phyloP scores from a whole-genome alignment of 2,888 invertebrate genomes.

The Troides helena region DNA sequence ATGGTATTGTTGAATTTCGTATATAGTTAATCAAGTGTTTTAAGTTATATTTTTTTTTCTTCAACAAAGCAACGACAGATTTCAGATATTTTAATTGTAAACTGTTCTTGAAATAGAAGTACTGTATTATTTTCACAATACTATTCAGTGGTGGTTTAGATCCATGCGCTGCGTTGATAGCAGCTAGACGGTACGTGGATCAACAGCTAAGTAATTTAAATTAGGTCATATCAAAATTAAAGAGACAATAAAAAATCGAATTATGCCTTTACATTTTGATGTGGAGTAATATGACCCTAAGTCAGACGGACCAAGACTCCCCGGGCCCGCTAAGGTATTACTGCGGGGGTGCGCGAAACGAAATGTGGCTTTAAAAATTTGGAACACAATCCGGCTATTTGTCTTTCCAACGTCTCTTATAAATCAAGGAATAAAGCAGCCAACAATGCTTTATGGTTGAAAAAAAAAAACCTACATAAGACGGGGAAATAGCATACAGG shows the following conservation, averaged over 20 bases:
- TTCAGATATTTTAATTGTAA: no score
- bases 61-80: no score
- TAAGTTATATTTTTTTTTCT: no score
- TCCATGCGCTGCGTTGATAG: no score
- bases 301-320: constrained; percentile 49
- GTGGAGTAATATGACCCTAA: constrained; percentile 21
- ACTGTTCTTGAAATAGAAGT: no score
- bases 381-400: constrained; percentile 89
- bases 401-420: constrained; percentile 87
- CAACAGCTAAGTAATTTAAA: no score
- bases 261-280: constrained; percentile 15
- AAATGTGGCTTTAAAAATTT: constrained; percentile 90
- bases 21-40: no score
- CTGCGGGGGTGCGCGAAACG: constrained; percentile 80
- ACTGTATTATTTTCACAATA: no score
- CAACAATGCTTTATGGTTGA: constrained; percentile 82
- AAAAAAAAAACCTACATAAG: constrained; percentile 78
- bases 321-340: constrained; percentile 55
- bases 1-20: no score
- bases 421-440: constrained; percentile 85
- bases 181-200: no score
- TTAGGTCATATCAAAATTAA: background rate
- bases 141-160: no score
- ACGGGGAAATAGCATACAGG: constrained; percentile 76
- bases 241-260: constrained; percentile 4